phyloP scores from a whole-genome alignment of 2,113 vertebrate species.

The Grallaria varia region DNA sequence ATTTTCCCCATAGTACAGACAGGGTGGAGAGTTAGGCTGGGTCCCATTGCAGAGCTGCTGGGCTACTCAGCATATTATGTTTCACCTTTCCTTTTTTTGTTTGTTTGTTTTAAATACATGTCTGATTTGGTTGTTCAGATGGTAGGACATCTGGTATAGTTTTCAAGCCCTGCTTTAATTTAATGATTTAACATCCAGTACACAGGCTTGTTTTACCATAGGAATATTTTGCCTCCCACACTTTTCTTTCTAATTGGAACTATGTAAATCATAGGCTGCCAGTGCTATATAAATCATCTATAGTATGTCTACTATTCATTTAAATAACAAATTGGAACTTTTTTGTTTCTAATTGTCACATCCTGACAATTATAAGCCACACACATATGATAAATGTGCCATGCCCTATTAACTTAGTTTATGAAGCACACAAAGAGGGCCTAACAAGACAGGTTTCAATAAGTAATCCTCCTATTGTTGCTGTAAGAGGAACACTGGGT shows the following conservation, averaged over 20 bases:
- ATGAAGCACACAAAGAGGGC: background rate
- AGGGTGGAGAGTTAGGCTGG: background rate
- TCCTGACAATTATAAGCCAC: background rate
- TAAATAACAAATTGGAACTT: conserved; percentile 13
- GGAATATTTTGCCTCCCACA: background rate
- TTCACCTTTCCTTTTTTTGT: background rate
- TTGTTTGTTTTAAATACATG: conserved; percentile 8
- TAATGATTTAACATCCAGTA: conserved; percentile 22
- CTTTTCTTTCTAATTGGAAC: conserved; percentile 24
- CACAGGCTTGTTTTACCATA: background rate
- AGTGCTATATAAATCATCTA: conserved; percentile 16
- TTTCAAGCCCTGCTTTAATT: background rate
- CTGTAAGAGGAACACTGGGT: background rate
- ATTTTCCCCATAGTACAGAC: background rate
- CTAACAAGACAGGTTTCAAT: background rate
- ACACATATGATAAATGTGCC: background rate
- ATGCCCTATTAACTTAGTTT: background rate
- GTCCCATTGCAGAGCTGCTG: background rate
- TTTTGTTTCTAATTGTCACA: conserved; percentile 4
- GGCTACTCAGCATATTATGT: background rate
- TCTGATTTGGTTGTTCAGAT: background rate
- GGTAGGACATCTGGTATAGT: conserved; percentile 9
- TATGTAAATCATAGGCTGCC: conserved; percentile 12
- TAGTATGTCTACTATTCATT: background rate
- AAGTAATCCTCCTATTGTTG: background rate